Conservation (phyloP, 2,797 vertebrate species). For the Muscicapa comitata region DNA sequence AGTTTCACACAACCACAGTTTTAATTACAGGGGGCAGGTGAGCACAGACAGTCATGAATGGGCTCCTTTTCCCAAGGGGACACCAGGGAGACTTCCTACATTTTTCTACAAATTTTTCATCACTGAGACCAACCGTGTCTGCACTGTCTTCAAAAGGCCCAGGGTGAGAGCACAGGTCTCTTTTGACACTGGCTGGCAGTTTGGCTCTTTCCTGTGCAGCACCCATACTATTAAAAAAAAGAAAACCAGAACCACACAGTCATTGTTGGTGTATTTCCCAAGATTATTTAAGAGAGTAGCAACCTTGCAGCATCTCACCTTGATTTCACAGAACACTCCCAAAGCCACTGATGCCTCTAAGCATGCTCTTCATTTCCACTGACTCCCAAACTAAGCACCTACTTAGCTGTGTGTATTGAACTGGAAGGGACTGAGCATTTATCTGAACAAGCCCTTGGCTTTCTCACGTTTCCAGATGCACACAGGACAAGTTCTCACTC, state of each 20-base stretch:
- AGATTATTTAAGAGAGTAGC: background rate
- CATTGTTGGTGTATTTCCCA: background rate
- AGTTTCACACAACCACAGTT: background rate
- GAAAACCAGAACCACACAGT: too few relatives aligned
- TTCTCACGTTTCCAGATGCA: background rate
- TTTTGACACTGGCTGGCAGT: background rate
- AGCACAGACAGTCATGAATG: background rate
- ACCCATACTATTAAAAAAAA: background rate
- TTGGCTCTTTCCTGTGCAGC: background rate
- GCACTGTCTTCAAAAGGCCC: background rate
- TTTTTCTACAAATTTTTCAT: background rate
- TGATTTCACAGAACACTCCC: background rate
- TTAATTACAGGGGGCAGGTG: background rate
- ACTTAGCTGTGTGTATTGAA: background rate
- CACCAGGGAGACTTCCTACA: background rate
- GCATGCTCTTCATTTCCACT: background rate
- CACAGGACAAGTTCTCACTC: background rate
- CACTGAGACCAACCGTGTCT: background rate
- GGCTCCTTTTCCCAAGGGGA: background rate
- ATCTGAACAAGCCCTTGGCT: background rate
- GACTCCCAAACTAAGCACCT: background rate
- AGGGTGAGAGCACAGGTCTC: background rate
- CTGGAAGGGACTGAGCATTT: background rate
- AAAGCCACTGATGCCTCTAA: background rate
- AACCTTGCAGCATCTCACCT: background rate